A percentile compares a stretch with the other conserved stretches of the same genome.
phyloP scores from a whole-genome alignment of 2,888 invertebrate species.

The Branchipolynoe longqiensis region DNA sequence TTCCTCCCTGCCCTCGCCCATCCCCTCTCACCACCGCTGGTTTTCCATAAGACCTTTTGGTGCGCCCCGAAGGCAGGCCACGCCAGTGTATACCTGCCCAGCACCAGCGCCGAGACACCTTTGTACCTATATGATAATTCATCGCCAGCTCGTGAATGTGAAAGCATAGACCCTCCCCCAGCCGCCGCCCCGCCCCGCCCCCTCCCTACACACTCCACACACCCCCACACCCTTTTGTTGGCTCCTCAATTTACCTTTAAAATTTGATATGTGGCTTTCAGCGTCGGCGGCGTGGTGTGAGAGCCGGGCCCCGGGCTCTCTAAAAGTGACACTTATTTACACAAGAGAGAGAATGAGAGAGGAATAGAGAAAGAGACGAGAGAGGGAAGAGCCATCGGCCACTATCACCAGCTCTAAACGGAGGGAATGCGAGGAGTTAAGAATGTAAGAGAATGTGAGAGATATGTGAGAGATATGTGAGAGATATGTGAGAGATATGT shows the following conservation, averaged over 20 bases:
- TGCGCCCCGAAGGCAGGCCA: not conserved
- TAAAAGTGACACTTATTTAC: slow-evolving; percentile 53
- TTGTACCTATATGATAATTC: slow-evolving; percentile 56
- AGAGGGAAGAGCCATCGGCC: no score
- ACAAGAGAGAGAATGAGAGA: no score
- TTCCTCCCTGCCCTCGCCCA: not conserved
- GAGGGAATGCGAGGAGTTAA: no score
- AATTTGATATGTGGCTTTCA: slow-evolving; percentile 57
- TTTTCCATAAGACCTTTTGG: slow-evolving; percentile 51
- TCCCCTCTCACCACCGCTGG: slow-evolving; percentile 10
- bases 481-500: no score
- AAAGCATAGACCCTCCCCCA: slow-evolving; percentile 48
- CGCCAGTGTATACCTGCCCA: not conserved
- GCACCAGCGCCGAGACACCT: slow-evolving; percentile 31
- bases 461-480: no score
- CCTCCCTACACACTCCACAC: no score
- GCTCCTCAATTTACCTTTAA: slow-evolving; percentile 55
- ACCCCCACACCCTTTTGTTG: no score
- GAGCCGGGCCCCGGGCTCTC: slow-evolving; percentile 24
- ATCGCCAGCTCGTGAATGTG: slow-evolving; percentile 8
- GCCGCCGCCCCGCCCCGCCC: no score
- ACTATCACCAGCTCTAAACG: no score
- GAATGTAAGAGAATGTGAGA: no score
- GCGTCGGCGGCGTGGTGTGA: not conserved
- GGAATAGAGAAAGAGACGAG: no score